A percentile compares a stretch with the other conserved stretches of the same genome.
phyloP scores from a whole-genome alignment of 2,888 invertebrate genomes.

The Drosophila hawaiiensis region DNA sequence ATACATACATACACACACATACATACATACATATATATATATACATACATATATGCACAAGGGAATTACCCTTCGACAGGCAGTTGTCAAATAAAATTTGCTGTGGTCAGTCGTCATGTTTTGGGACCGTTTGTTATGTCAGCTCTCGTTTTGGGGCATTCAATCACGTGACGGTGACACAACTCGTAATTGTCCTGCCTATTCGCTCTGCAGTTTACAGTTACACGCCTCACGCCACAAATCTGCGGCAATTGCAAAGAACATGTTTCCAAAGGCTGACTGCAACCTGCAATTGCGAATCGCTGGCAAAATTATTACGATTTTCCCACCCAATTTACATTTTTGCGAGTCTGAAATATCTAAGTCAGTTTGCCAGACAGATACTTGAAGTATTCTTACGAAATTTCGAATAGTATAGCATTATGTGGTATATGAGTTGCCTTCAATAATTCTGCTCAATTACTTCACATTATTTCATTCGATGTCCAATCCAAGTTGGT shows the following conservation, averaged over 20 bases:
- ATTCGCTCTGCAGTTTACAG: constrained; percentile 42
- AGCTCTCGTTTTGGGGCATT: constrained; percentile 35
- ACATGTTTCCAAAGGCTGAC: not conserved
- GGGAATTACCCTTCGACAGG: constrained; percentile 34
- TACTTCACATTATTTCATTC: not conserved
- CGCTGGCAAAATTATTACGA: not conserved
- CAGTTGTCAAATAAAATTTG: constrained; percentile 70
- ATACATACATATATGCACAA: constrained; percentile 24
- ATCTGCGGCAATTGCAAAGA: constrained; percentile 6
- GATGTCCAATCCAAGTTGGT: not conserved
- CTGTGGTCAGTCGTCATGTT: constrained; percentile 62
- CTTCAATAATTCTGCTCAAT: not conserved
- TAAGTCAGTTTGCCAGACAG: not conserved
- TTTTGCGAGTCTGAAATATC: not conserved
- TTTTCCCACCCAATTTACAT: constrained; percentile 10
- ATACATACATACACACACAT: not conserved
- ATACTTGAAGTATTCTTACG: not conserved
- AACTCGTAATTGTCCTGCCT: constrained; percentile 24
- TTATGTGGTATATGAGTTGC: not conserved
- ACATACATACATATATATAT: not conserved
- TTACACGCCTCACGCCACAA: constrained; percentile 46
- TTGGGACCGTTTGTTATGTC: constrained; percentile 11
- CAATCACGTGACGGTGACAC: constrained; percentile 59
- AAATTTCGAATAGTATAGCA: not conserved
- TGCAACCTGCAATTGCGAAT: not conserved